These are phyloP conservation scores for Fulica atra DNA, from an alignment of 2,113 vertebrate genomes.

Conservation along the genomic window DNA sequence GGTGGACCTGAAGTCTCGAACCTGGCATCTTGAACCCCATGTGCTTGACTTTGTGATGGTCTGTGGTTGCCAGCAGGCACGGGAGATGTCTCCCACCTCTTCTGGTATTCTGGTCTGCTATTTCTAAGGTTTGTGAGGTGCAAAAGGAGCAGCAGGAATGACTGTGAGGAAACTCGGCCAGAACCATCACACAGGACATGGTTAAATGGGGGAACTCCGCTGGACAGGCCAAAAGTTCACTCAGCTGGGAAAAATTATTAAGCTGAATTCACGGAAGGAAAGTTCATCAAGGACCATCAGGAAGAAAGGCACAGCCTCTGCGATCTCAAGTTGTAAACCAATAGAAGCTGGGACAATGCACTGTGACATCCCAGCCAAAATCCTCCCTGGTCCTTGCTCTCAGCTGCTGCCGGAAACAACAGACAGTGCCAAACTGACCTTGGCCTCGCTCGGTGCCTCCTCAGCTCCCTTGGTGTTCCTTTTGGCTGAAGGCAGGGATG, in stretches of 20 bases:
- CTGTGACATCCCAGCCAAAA: background rate
- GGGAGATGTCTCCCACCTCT: background rate
- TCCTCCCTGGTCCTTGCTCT: background rate
- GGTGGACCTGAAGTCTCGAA: rapidly evolving
- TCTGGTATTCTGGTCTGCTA: too few species aligned
- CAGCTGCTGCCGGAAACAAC: rapidly evolving
- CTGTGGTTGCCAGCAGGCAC: background rate
- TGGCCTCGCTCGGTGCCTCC: background rate
- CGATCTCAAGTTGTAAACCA: background rate
- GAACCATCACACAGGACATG: background rate
- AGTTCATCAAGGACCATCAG: background rate
- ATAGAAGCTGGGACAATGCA: background rate
- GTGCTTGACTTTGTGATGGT: background rate
- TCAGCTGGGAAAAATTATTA: background rate
- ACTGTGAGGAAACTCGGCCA: rapidly evolving
- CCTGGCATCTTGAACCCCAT: rapidly evolving
- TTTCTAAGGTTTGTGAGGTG: background rate
- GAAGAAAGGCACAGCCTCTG: background rate
- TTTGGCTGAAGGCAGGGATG: background rate
- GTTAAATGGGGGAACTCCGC: background rate
- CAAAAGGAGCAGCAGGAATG: background rate
- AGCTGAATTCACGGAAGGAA: slow-evolving; percentile 10
- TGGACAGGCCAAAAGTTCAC: background rate
- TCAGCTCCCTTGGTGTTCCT: rapidly evolving
- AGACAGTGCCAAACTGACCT: background rate